Evolutionary conservation across 2,888 invertebrate genomes (phyloP), one percentile per base, ranked within the genome.

Genomic region (Napeogenes sylphis): DNA sequence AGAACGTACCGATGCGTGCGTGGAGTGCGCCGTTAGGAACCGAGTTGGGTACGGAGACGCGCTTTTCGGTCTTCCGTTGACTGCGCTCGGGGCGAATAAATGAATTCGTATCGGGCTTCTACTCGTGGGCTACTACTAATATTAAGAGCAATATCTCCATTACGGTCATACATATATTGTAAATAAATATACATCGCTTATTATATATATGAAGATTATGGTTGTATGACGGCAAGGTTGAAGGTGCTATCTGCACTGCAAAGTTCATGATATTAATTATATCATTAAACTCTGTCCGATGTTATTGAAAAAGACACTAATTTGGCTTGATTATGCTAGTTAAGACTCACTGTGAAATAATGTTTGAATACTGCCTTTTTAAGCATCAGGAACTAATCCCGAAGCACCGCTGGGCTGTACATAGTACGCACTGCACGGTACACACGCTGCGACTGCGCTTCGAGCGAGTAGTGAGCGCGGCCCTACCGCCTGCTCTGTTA

Each of bases 401-500:
- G 45, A 30, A n/a, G 47, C 57, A 42, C 45, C 42, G 56, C 21
- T 30, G 53, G 56, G 21, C 54, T 56, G 57, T 63, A 64, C 58
- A 57, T 61, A 57, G 35, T 35, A 51, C 51, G 12, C 4, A 30
- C 51, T 47, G 14, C 47, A n/a, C 47, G 14, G 47, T 47, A 47
- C 51, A 47, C 47, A 30, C 51, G 51, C 8, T 30, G 51, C n/a
- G 54, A 21, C 45, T 33, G 47, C 10, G 54, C 10, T n/a, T 32
- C 56, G 56, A 54, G 46, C 45, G 53, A 57, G 21, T 51, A 35
- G 55, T n/a, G 45, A 53, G 45, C 46, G 46, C 21, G 54, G 13
- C 59, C 38, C 55, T 42, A 6, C 58, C 62, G 47, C 56, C 62
- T 61, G 64, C 67, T 62, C 67, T 64, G 67, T 64, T 65, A 55